Conservation (phyloP, 2,797 vertebrate species). For the Gymnodraco acuticeps region DNA sequence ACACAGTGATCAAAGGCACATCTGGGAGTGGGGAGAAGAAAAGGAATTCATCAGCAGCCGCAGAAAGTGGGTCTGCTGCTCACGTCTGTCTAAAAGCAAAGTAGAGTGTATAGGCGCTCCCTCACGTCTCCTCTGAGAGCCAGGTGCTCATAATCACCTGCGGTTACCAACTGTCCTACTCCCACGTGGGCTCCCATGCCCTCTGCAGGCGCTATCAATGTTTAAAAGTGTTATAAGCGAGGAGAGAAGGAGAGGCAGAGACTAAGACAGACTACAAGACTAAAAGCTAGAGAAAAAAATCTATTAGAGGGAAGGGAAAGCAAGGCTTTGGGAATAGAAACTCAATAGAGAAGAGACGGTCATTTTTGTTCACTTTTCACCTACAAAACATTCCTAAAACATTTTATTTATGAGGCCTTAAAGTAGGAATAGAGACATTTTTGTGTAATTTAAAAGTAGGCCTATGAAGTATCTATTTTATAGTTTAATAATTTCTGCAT, state of each 20-base stretch:
- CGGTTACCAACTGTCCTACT: slow-evolving; percentile 67
- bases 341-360: slow-evolving; percentile 37
- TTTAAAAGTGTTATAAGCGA: slow-evolving; percentile 76
- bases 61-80: slow-evolving; percentile 67
- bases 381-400: slow-evolving; percentile 9
- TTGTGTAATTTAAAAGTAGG: no score
- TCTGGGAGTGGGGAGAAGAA: slow-evolving; percentile 75
- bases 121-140: slow-evolving; percentile 62
- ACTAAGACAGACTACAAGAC: slow-evolving; percentile 21
- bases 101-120: slow-evolving; percentile 25
- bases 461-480: no score
- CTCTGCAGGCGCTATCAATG: slow-evolving; percentile 69
- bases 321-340: slow-evolving; percentile 16
- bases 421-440: slow-evolving; percentile 1
- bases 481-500: no score
- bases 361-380: slow-evolving; percentile 38
- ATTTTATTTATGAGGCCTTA: slow-evolving; percentile 39
- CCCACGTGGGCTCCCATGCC: slow-evolving; percentile 58
- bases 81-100: slow-evolving; percentile 70
- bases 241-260: slow-evolving; percentile 45
- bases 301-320: slow-evolving; percentile 27
- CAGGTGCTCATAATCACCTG: slow-evolving; percentile 78
- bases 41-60: slow-evolving; percentile 74
- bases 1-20: slow-evolving; percentile 82
- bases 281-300: slow-evolving; percentile 58